Conservation (phyloP, 2,113 vertebrate species). For the Brienomyrus brachyistius region DNA sequence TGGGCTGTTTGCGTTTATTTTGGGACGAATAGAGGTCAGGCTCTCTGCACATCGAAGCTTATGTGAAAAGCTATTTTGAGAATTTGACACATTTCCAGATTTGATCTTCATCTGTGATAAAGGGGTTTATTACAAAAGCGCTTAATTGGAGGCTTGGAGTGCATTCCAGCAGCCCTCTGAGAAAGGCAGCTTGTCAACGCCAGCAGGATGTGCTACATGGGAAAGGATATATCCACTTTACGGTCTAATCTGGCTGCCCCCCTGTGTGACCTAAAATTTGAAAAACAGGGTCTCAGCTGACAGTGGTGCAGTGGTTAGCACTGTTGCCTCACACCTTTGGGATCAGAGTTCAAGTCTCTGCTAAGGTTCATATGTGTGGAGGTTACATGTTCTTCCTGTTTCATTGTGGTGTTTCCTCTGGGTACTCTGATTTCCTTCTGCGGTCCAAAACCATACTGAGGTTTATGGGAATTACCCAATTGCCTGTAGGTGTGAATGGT, state of each 20-base stretch:
- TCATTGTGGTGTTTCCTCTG: neutral
- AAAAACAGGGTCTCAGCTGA: neutral
- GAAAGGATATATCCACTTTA: neutral
- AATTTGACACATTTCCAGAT: neutral
- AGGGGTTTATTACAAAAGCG: neutral
- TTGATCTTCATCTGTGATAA: neutral
- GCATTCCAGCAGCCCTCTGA: neutral
- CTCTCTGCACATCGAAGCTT: neutral
- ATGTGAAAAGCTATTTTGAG: neutral
- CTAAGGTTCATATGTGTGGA: neutral
- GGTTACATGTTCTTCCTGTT: neutral
- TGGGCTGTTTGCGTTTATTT: neutral
- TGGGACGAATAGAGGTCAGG: neutral
- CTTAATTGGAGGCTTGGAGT: neutral
- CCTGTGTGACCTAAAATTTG: neutral
- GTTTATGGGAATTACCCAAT: neutral
- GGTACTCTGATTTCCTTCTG: neutral
- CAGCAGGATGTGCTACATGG: neutral
- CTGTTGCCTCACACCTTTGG: neutral
- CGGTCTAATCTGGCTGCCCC: neutral
- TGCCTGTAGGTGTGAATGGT: neutral
- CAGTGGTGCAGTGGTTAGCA: neutral
- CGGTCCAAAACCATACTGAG: neutral
- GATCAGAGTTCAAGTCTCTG: neutral
- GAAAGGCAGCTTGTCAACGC: neutral